Conservation (phyloP, 2,888 invertebrate species). For the Theodoxus fluviatilis region DNA sequence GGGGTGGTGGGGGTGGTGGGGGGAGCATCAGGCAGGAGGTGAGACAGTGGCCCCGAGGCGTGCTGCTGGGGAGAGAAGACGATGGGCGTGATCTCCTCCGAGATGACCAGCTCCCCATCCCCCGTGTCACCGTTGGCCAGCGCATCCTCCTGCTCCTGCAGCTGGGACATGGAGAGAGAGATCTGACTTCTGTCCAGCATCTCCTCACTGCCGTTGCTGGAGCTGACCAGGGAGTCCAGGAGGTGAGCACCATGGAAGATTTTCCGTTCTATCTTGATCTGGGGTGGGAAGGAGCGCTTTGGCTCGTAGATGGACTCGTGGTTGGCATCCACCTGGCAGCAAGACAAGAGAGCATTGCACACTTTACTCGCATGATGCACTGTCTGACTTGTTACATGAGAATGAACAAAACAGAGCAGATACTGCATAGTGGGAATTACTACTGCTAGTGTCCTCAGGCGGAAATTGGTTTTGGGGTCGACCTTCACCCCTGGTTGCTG, state of each 20-base stretch:
- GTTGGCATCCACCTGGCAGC: conserved; percentile 57
- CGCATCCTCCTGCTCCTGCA: conserved; percentile 20
- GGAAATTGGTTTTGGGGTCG: too few relatives aligned
- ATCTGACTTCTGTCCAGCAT: conserved; percentile 33
- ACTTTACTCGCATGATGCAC: too few relatives aligned
- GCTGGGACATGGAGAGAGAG: conserved; percentile 26
- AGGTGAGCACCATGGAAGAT: conserved; percentile 46
- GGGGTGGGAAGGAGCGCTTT: conserved; percentile 41
- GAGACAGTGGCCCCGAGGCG: conserved; percentile 38
- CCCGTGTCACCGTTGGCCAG: conserved; percentile 12
- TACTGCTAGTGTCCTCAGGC: too few relatives aligned
- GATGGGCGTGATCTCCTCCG: conserved; percentile 59
- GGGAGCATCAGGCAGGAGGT: conserved; percentile 42
- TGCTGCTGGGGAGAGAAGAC: conserved; percentile 64
- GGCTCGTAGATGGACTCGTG: conserved; percentile 59
- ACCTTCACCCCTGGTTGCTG: too few relatives aligned
- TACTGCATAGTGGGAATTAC: too few relatives aligned
- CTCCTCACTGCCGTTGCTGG: conserved; percentile 55
- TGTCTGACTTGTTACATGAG: too few relatives aligned
- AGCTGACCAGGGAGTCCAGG: conserved; percentile 55
- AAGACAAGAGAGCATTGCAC: too few relatives aligned
- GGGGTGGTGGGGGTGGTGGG: conserved; percentile 45
- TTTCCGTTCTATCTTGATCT: conserved; percentile 61
- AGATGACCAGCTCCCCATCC: conserved; percentile 64
- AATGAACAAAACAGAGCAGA: too few relatives aligned